Base-by-base conservation (phyloP, 2,888 invertebrate species). In the Melanophora roralis region DNA sequence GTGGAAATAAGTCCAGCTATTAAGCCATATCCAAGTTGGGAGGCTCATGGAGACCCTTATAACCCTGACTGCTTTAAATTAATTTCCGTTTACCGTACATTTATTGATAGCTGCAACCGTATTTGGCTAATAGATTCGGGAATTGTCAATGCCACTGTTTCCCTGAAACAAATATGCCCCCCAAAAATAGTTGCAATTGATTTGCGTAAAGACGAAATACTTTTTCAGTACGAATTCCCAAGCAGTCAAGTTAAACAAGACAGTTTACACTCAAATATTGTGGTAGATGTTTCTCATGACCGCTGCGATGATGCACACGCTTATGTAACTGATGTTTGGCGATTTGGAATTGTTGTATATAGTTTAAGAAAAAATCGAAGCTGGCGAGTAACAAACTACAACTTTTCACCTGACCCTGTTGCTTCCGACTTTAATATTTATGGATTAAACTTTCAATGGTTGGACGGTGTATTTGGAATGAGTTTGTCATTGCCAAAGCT, bases 51-150 rank as follows among this genome's bases (percentile, higher is more conserved):
- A 3, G 86, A 87, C 82, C 87, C 89, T 0, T 84, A 87, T 16
- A 85, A 85, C 55, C 86, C 88, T 0, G 91, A 93, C 72, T 96
- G 96, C 85, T 91, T 92, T 1, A 93, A 94, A 40, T 88, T 96
- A 40, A 94, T 94, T 0, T 96, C 95, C 1, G 95, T 95, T 0
- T 96, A 95, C 85, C 92, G 96, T 23, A 91, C 95, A 53, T 92
- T 92, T 84, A 93, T 93, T 0, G 96, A 96, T 87, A 90, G 92
- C 0, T 96, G 96, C 83, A 93, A 94, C 57, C 92, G 95, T 43
- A 90, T 96, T 4, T 96, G 96, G 96, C 92, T 95, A 0, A 90
- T 96, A 75, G 96, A 96, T 88, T 94, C 95, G 0, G 96, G 96
- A 0, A 93, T 94, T 85, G 92, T 94, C 3, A 92, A 95, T 84